Evolutionary conservation across 2,888 invertebrate genomes (phyloP), one percentile per base, ranked within the genome.

Genomic region (Stratiomys singularior): DNA sequence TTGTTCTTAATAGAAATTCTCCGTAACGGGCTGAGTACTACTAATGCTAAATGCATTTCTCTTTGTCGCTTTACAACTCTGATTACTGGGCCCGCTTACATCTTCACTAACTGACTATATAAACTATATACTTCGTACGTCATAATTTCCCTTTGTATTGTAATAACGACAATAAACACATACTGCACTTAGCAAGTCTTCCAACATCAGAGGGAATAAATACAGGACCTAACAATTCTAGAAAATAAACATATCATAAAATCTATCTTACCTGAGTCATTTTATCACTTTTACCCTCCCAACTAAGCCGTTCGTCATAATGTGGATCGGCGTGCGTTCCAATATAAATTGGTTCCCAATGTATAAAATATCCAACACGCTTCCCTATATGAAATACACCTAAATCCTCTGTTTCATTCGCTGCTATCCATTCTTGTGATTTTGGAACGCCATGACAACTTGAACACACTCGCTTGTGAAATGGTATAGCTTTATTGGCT

Each of bases 201-300:
- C n/a, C n/a, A n/a, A n/a, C n/a, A n/a, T n/a, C n/a, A n/a, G n/a
- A n/a, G n/a, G n/a, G n/a, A n/a, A n/a, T n/a, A n/a, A n/a, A n/a
- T n/a, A n/a, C n/a, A n/a, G n/a, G n/a, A n/a, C n/a, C n/a, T n/a
- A n/a, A n/a, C n/a, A n/a, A 52, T 52, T 52, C 15, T 9, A 13
- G 3, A 4, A 52, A n/a, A 9, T 9, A 52, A 9, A 52, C 15
- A 13, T 4, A 60, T 60, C 3, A 60, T 21, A 7, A 23, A 21
- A 37, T 37, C 9, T 37, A 5, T 37, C 81, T 85, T 86, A 96
- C 96, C 93, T 97, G 97, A 79, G 96, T 95, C 96, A 97, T 97
- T 89, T 97, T 97, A 87, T 97, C 97, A 87, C 95, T 94, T 87
- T 95, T 95, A 60, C 97, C 97, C 85, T 97, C 96, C 96, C 97